Evolutionary conservation across 2,888 invertebrate genomes (phyloP), one percentile per base, ranked within the genome.

Genomic region (Entomobrya proxima): DNA sequence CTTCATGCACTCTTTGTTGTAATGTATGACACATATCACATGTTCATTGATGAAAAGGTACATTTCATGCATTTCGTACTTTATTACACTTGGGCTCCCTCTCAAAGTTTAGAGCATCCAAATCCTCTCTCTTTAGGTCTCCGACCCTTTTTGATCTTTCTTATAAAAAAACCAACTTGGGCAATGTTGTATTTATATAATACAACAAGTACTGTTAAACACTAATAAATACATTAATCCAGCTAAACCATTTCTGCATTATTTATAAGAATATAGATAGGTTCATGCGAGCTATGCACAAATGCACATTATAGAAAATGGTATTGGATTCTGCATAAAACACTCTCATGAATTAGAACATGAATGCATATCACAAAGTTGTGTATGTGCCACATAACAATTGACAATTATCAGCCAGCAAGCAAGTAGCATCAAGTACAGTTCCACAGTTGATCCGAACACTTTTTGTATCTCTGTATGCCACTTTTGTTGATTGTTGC

Each of bases 221-320:
- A 52, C 50, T 58, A 76, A 76, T 58, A 76, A 76, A 76, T 40
- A 76, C 58, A 76, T 76, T 76, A 76, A 76, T 76, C 58, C 58
- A 6, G 35, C 58, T 40, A 58, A 76, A 58, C 37, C 40, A 76
- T 76, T 18, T 35, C 50, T 76, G 37, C 15, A 58, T 76, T 76
- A 58, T 58, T 55, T 35, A 76, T n/a, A 35, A 76, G 76, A 24
- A 55, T 24, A 35, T 24, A 32, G 21, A 24, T 7, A 13, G 47
- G 47, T 3, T 47, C 13, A 13, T 47, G 5, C n/a, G 47, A 47
- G n/a, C n/a, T n/a, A 47, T 47, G n/a, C 47, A 47, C 47, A 47
- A 47, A 47, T 18, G 21, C 37, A 64, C 37, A n/a, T 18, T n/a
- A n/a, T n/a, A n/a, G n/a, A n/a, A n/a, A n/a, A n/a, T n/a, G n/a